Evolutionary conservation across 2,113 vertebrate genomes (phyloP).

Genomic region (Bungarus multicinctus): DNA sequence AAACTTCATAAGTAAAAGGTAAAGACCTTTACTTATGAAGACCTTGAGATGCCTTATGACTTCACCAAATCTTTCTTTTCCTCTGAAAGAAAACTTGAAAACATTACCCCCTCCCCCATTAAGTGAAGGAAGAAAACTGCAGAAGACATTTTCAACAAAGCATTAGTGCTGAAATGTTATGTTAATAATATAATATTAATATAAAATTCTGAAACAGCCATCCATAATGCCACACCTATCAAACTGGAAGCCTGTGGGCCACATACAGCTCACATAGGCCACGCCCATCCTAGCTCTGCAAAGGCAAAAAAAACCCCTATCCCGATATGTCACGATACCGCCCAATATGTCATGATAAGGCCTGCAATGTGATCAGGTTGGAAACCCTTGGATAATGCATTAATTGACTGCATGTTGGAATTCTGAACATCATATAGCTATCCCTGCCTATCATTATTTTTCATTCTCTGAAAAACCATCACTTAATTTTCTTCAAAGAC

Average conservation of each 20-base stretch:
- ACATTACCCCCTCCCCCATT: not conserved
- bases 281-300: too few relatives aligned
- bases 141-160: not conserved
- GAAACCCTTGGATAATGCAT: not conserved
- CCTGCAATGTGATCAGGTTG: too few relatives aligned
- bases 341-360: too few relatives aligned
- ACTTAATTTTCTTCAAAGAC: not conserved
- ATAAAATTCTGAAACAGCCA: not conserved
- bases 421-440: not conserved
- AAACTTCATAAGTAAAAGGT: too few relatives aligned
- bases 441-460: not conserved
- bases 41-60: not conserved
- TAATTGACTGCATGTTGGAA: not conserved
- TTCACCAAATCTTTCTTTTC: not conserved
- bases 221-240: not conserved
- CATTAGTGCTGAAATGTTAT: not conserved
- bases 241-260: too few relatives aligned
- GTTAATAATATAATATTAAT: not conserved
- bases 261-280: accelerated
- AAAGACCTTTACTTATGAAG: too few relatives aligned
- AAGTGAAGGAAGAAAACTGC: not conserved
- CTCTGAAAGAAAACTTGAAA: not conserved
- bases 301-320: too few relatives aligned
- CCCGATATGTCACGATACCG: too few relatives aligned
- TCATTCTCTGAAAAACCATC: not conserved